Base-by-base conservation (phyloP, 2,797 vertebrate genomes). In the Lithobates pipiens region DNA sequence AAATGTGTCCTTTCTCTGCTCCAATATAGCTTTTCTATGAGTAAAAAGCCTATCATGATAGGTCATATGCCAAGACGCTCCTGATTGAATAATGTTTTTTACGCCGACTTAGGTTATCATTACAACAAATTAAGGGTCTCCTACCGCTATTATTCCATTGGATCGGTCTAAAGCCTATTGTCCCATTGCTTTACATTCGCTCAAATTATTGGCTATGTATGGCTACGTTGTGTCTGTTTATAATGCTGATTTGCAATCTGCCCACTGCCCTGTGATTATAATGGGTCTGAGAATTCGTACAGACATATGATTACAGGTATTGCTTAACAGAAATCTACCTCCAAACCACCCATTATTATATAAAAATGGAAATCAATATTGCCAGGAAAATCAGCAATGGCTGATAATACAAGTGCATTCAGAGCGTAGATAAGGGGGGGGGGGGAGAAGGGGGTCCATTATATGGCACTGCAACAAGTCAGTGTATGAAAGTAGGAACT, bases 251-350 rank as follows among this genome's bases (percentile, higher is more conserved):
- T 36, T 44, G 36, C n/a, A 42, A 25, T 67, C 39, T 39, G 8
- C 57, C 34, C 13, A 36, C 76, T 18, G n/a, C 27, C 61, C 36
- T 27, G 57, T 67, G 76, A 67, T 67, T 78, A 39, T 63, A 29
- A 34, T 25, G 32, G 10, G 57, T 34, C 57, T 39, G 15, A 18
- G 50, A 16, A 54, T 16, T 54, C 5, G 50, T 54, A 13, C 13
- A 65, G 61, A 44, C 76, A 61, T 68, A 27, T 78, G 57, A 78
- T 78, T 78, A 67, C 76, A 78, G 67, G 76, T 61, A 44, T 25
- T 36, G 21, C 61, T 27, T 78, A 27, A 78, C 34, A 21, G 54
- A 63, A 63, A 15, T 77, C 29, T 65, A 6, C 46, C 0, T 50
- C 1, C 57, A 32, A 39, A 44, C 32, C 46, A 54, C 61, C 34